Evolutionary conservation across 2,113 vertebrate species (phyloP).

Genomic region (Cyanoliseus patagonus): DNA sequence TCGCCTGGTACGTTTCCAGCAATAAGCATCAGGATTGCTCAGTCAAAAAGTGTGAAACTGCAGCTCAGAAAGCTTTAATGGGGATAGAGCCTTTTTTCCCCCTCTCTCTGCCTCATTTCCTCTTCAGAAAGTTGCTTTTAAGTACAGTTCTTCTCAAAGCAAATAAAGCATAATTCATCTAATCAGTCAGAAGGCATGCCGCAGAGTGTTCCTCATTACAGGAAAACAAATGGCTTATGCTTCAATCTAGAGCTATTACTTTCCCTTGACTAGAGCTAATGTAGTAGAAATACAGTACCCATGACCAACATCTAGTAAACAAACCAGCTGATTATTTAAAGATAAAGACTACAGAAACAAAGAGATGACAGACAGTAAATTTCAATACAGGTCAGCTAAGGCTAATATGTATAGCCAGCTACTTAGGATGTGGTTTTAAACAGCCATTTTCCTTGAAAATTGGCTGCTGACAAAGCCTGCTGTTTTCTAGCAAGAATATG

Average conservation of each 20-base stretch:
- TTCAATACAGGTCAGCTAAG: not conserved
- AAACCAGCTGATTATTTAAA: conserved; percentile 18
- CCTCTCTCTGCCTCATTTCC: conserved; percentile 3
- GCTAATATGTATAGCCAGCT: not conserved
- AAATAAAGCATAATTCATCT: conserved; percentile 56
- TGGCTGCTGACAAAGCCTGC: not conserved
- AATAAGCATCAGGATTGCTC: not conserved
- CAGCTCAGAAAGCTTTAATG: not conserved
- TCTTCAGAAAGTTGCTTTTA: conserved; percentile 29
- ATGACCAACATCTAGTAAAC: not conserved
- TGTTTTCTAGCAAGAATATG: not conserved
- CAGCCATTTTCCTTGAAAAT: not conserved
- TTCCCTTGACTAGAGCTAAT: conserved; percentile 10
- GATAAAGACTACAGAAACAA: conserved; percentile 3
- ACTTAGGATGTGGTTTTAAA: conserved; percentile 18
- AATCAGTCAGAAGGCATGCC: conserved; percentile 6
- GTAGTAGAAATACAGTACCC: conserved; percentile 2
- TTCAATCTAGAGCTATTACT: conserved; percentile 4
- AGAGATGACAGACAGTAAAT: not conserved
- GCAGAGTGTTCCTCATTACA: not conserved
- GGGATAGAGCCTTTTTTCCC: not conserved
- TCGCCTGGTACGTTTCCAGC: not conserved
- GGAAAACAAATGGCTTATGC: conserved; percentile 9
- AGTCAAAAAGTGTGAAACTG: conserved; percentile 18
- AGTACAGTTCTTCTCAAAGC: conserved; percentile 18